These are phyloP conservation scores for Colius striatus DNA, from an alignment of 2,113 vertebrate species.

Conservation along the genomic window DNA sequence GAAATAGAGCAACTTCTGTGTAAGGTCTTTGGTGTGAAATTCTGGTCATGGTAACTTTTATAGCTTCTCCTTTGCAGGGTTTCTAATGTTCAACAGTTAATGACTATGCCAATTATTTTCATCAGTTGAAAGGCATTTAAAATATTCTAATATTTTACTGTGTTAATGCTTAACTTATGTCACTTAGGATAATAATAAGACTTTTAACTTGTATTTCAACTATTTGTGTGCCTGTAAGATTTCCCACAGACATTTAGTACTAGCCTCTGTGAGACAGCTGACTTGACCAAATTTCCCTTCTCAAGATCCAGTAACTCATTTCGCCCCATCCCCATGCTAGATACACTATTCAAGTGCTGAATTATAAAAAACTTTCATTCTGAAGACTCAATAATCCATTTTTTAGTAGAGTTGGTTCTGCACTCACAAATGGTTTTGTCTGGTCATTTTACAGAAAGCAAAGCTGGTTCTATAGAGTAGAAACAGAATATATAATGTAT, in stretches of 20 bases:
- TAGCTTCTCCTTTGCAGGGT: not conserved
- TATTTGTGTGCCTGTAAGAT: not conserved
- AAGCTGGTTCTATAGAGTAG: not conserved
- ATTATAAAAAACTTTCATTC: not conserved
- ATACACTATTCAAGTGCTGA: not conserved
- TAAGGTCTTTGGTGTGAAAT: not conserved
- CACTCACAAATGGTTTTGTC: not conserved
- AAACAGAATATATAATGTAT: not conserved
- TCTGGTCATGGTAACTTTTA: not conserved
- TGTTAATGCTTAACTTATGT: not conserved
- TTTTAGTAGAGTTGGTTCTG: not conserved
- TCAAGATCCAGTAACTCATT: not conserved
- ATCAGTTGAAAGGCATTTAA: not conserved
- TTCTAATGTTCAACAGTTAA: not conserved
- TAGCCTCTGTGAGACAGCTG: not conserved
- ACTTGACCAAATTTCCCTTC: not conserved
- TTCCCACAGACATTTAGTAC: not conserved
- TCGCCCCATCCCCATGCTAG: not conserved
- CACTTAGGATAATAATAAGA: not conserved
- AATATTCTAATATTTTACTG: not conserved
- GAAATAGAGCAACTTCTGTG: not conserved
- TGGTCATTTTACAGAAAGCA: not conserved
- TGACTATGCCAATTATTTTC: not conserved
- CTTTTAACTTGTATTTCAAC: not conserved
- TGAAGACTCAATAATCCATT: not conserved